Conservation (phyloP, 2,888 invertebrate species). For the Anticlea derivata region DNA sequence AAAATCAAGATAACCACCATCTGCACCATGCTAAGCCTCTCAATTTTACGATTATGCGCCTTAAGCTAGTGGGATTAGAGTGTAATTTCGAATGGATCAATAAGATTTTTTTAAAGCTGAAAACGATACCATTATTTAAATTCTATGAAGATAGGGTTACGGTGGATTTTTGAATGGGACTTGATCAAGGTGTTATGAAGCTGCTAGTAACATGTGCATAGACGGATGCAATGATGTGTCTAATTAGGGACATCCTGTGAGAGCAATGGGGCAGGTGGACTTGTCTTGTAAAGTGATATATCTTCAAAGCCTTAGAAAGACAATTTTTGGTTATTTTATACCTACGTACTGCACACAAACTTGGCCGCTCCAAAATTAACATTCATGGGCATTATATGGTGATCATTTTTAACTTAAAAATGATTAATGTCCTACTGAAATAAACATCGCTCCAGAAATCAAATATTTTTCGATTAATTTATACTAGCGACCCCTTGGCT, state of each 20-base stretch:
- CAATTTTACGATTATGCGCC: too few relatives aligned
- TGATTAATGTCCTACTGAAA: too few relatives aligned
- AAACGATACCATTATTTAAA: background rate
- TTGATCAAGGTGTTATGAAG: conserved; percentile 9
- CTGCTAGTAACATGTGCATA: conserved; percentile 34
- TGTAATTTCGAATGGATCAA: background rate
- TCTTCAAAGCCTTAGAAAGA: conserved; percentile 3
- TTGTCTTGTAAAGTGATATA: background rate
- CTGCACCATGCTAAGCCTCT: too few relatives aligned
- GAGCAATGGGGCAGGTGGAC: conserved; percentile 28
- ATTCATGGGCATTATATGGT: too few relatives aligned
- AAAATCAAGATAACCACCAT: too few relatives aligned
- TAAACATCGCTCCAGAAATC: too few relatives aligned
- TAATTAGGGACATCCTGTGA: conserved; percentile 45
- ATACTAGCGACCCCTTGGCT: too few relatives aligned
- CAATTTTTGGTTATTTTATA: background rate
- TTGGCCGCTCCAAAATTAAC: too few relatives aligned
- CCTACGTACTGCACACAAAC: too few relatives aligned
- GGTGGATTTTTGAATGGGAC: conserved; percentile 10
- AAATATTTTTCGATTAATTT: too few relatives aligned
- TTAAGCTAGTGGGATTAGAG: background rate
- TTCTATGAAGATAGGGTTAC: conserved; percentile 7
- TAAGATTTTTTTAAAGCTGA: background rate
- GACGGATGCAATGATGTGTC: conserved; percentile 35
- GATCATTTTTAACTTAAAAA: too few relatives aligned